These are phyloP conservation scores for Hydrophis major DNA, from an alignment of 2,797 vertebrate genomes.

Conservation along the genomic window DNA sequence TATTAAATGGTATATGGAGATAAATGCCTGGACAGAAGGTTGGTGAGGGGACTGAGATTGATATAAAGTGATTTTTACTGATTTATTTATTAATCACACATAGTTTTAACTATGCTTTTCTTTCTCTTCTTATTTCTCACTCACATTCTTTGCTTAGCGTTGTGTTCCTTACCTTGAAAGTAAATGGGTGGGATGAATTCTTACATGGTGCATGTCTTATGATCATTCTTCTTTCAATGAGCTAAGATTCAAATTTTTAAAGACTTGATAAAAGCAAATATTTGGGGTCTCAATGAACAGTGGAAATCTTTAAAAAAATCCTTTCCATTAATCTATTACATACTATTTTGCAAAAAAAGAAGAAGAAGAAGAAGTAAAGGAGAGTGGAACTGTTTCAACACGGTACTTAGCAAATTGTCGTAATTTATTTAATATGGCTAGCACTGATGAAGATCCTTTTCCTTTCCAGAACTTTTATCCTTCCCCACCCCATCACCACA, in stretches of 20 bases:
- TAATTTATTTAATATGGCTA: background rate
- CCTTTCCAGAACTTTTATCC: background rate
- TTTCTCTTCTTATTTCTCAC: conserved; percentile 23
- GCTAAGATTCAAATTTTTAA: conserved; percentile 26
- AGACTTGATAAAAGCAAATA: conserved; percentile 25
- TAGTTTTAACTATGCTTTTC: conserved; percentile 14
- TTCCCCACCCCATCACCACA: background rate
- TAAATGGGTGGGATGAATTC: background rate
- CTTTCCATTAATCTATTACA: background rate
- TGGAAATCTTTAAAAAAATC: background rate
- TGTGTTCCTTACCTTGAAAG: background rate
- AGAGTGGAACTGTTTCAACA: background rate
- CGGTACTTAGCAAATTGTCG: background rate
- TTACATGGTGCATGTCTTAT: background rate
- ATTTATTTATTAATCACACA: background rate
- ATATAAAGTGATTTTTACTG: background rate
- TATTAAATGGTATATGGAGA: background rate
- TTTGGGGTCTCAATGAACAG: background rate
- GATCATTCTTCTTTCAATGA: conserved; percentile 41
- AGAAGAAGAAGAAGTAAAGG: background rate
- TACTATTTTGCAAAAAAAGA: background rate
- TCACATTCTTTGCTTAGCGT: background rate
- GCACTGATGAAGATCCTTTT: background rate
- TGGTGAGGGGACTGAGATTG: background rate
- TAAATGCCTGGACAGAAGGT: background rate